Evolutionary conservation across 2,888 invertebrate species (phyloP), one percentile per base, ranked within the genome.

Genomic region (Uloborus plumipes): DNA sequence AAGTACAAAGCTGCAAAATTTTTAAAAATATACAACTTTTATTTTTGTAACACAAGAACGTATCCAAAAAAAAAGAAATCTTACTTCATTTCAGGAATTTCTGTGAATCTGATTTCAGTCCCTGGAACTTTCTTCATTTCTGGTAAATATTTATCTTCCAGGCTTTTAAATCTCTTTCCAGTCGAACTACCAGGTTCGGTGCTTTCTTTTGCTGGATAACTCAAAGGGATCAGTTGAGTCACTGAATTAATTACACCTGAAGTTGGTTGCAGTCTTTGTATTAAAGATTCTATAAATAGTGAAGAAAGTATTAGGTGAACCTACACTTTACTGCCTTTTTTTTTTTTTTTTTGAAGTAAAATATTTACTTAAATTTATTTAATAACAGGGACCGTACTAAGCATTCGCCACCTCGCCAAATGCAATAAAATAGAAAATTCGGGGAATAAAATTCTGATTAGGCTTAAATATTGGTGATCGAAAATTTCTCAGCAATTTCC

Each of bases 221-320:
- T 76, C 49, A 69, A 26, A 1, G 89, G 88, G 18, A 94, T 90
- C 50, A 97, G 91, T 88, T 96, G 95, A 22, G 95, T 91, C 72
- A 95, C 95, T 22, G 97, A 94, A 85, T 93, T 91, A 77, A 98
- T 93, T 74, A 92, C 91, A 79, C 95, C 95, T 87, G 91, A 92
- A 83, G 92, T 90, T 11, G 97, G 97, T 50, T 92, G 91, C 71
- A 95, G 89, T 87, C 91, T 91, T 74, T 90, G 88, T 18, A 93
- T 89, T 72, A 94, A 88, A 51, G 89, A 87, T 66, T 91, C 92
- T 91, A 89, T 89, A 88, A 87, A 55, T 39, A 7, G 3, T 39
- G 11, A 1, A 11, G 9, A 39, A 11, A 39, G 11, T 7, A 39
- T 39, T 39, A 39, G 39, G 3, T 39, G 11, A 39, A 26, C 26